A percentile compares a stretch with the other conserved stretches of the same genome.
These are phyloP conservation scores for Remorina albescens DNA, from an alignment of 2,797 vertebrate genomes.

Conservation along the genomic window DNA sequence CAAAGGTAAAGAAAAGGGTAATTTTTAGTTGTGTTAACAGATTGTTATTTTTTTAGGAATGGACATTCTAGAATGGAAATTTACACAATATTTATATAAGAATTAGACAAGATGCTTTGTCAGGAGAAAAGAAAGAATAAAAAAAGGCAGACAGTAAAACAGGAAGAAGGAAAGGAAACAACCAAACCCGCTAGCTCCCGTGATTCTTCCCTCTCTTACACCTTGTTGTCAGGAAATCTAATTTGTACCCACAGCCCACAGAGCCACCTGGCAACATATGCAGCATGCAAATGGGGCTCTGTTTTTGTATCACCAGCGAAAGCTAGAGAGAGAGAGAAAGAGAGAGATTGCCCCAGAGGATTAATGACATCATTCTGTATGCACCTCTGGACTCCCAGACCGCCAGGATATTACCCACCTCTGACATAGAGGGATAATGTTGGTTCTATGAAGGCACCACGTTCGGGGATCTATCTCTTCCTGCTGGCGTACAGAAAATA, in stretches of 20 bases:
- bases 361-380: slow-evolving; percentile 99
- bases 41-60: slow-evolving; percentile 9
- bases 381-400: slow-evolving; percentile 87
- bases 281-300: slow-evolving; percentile 98
- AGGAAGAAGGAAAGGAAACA: slow-evolving; percentile 16
- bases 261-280: slow-evolving; percentile 97
- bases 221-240: slow-evolving; percentile 98
- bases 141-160: background rate
- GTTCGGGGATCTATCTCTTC: slow-evolving; percentile 73
- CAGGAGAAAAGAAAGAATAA: background rate
- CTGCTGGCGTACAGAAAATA: slow-evolving; percentile 91
- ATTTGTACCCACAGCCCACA: slow-evolving; percentile 92
- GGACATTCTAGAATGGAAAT: no score
- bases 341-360: slow-evolving; percentile 96
- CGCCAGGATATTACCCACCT: slow-evolving; percentile 97
- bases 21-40: slow-evolving; percentile 9
- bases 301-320: slow-evolving; percentile 84
- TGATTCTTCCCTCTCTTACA: slow-evolving; percentile 84
- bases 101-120: slow-evolving; percentile 8
- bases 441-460: slow-evolving; percentile 94
- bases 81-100: no score
- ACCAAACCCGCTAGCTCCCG: slow-evolving; percentile 68
- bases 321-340: slow-evolving; percentile 51
- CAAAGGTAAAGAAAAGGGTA: background rate
- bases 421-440: slow-evolving; percentile 99